Conservation (phyloP, 2,113 vertebrate genomes). For the Hassar affinis region DNA sequence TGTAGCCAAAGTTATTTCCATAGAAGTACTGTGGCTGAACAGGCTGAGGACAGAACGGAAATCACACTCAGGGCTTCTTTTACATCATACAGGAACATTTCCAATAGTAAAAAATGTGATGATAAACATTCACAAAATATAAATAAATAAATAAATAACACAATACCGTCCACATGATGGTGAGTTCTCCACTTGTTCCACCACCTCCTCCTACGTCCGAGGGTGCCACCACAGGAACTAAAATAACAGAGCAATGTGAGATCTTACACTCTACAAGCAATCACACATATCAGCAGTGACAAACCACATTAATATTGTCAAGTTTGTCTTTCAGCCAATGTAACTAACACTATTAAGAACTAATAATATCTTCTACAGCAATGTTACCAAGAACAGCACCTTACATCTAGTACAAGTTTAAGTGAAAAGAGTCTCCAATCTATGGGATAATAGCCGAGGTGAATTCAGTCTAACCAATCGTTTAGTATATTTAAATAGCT, state of each 20-base stretch:
- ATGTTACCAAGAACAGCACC: conserved; percentile 68
- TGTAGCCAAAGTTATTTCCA: conserved; percentile 92
- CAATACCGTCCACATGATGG: conserved; percentile 92
- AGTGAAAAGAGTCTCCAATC: not conserved
- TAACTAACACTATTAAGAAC: conserved; percentile 57
- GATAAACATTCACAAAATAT: conserved; percentile 27
- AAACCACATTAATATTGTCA: conserved; percentile 58
- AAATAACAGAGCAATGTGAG: conserved; percentile 63
- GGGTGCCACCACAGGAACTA: conserved; percentile 93
- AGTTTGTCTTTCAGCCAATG: conserved; percentile 55
- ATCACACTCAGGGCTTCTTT: conserved; percentile 19
- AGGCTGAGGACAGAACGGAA: conserved; percentile 71
- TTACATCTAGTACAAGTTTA: conserved; percentile 49
- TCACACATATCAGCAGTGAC: conserved; percentile 53
- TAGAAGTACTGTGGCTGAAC: conserved; percentile 91
- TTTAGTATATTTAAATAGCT: not conserved
- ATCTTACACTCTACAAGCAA: conserved; percentile 50
- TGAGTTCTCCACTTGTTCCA: conserved; percentile 87
- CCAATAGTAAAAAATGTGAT: not conserved
- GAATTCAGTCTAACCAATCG: not conserved
- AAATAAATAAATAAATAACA: conserved; percentile 32
- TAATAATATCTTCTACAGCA: conserved; percentile 57
- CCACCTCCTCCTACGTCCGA: conserved; percentile 91
- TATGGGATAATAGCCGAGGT: not conserved
- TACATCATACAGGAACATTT: not conserved